phyloP scores from a whole-genome alignment of 1,140 invertebrate genomes.

The Drosophila grimshawi region DNA sequence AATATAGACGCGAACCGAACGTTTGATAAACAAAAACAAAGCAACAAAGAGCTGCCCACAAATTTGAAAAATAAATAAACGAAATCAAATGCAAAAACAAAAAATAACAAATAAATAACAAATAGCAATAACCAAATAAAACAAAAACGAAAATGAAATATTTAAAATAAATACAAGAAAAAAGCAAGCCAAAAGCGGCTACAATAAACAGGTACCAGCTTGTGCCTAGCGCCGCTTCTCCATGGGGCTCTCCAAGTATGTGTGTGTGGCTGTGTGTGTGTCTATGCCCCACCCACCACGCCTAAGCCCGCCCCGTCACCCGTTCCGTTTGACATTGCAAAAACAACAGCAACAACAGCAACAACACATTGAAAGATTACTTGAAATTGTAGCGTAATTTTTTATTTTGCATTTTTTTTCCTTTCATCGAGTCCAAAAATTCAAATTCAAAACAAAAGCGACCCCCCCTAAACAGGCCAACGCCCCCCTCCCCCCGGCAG shows the following conservation, averaged over 20 bases:
- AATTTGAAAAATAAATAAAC: constrained; percentile 36
- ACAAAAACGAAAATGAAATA: constrained; percentile 44
- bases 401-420: constrained; percentile 3
- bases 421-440: constrained; percentile 27
- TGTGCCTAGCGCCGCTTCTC: constrained; percentile 76
- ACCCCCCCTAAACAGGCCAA: background rate
- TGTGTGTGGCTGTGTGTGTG: background rate
- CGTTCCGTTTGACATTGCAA: constrained; percentile 4
- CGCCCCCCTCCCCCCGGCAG: constrained; percentile 6
- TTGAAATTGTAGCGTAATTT: constrained; percentile 49
- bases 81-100: constrained; percentile 29
- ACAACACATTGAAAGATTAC: constrained; percentile 17
- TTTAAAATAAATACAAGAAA: constrained; percentile 48
- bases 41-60: constrained; percentile 4
- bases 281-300: constrained; percentile 40
- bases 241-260: constrained; percentile 38
- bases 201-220: constrained; percentile 76
- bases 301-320: constrained; percentile 29
- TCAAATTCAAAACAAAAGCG: constrained; percentile 38
- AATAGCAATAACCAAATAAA: constrained; percentile 6
- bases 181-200: constrained; percentile 51
- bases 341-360: background rate
- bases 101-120: constrained; percentile 6
- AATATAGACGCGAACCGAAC: constrained; percentile 26
- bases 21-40: constrained; percentile 36